Evolutionary conservation across 2,113 vertebrate species (phyloP), one percentile per base, ranked within the genome.

Genomic region (Petroica traversi): DNA sequence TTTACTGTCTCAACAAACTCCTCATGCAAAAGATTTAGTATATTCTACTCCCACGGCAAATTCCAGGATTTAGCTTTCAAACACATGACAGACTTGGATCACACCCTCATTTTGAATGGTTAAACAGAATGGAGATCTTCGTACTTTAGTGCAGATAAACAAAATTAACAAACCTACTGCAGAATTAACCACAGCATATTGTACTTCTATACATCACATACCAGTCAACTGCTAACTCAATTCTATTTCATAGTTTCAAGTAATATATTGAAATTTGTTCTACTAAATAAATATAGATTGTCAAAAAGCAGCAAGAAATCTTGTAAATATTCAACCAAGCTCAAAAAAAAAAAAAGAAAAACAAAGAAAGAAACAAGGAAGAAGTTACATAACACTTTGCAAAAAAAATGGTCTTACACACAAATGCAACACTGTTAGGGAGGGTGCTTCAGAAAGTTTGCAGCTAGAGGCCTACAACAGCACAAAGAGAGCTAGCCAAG

Each of bases 271-370:
- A 97, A 95, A 95, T 97, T 94, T 91, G 95, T 95, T 97, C 96
- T 95, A 95, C 97, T 97, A 98, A 98, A 98, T 98, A 98, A 98
- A 98, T 98, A 98, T 94, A 98, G 93, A 99, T 99, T 99, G 99
- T 99, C 99, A 97, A 98, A 98, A 98, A 98, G 98, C 97, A 99
- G 98, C 98, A 99, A 98, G 97, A 98, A 93, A 91, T 97, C 95
- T 94, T 91, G 94, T 97, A 98, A 96, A 96, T 96, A 97, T 36
- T 93, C 92, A 97, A 97, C 92, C 95, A 97, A 98, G 96, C 92
- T 95, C 91, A 84, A 93, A 96, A 96, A 97, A 97, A 74, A 95
- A 95, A 17, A 36, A 59, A 93, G 85, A 45, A 64, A 88, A 75
- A 95, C 78, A 96, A 96, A 63, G 29, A 61, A 46, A 49, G 28